phyloP scores from a whole-genome alignment of 92 coral and sea anemone species.

The Porites rus region DNA sequence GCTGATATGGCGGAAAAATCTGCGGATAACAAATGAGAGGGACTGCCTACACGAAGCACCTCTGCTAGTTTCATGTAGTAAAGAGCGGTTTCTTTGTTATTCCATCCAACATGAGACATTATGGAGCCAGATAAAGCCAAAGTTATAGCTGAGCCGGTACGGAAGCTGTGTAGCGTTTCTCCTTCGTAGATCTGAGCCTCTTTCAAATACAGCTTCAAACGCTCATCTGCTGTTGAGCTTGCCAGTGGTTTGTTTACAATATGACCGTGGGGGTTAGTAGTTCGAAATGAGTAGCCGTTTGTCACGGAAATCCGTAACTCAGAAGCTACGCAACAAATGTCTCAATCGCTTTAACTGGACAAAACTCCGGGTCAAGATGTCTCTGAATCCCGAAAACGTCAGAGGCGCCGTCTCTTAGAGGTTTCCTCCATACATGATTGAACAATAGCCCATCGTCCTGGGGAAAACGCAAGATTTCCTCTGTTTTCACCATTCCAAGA shows the following conservation, averaged over 20 bases:
- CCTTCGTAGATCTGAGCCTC: slow-evolving; percentile 61
- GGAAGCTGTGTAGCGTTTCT: slow-evolving; percentile 60
- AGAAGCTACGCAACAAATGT: slow-evolving; percentile 57
- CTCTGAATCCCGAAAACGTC: slow-evolving; percentile 41
- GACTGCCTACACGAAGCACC: slow-evolving; percentile 49
- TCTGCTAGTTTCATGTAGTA: slow-evolving; percentile 63
- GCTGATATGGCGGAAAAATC: neutral
- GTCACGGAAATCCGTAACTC: slow-evolving; percentile 46
- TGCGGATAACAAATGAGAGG: slow-evolving; percentile 49
- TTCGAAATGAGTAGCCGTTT: neutral
- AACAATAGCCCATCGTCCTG: too few relatives aligned
- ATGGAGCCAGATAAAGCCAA: slow-evolving; percentile 58
- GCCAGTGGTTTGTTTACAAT: neutral
- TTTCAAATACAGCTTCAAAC: slow-evolving; percentile 25
- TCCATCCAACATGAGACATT: slow-evolving; percentile 73
- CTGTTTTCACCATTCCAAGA: neutral
- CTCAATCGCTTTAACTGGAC: slow-evolving; percentile 54
- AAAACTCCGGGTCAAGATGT: slow-evolving; percentile 7
- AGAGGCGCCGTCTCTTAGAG: slow-evolving; percentile 44
- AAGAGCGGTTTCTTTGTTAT: slow-evolving; percentile 18
- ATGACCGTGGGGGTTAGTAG: neutral
- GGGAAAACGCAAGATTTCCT: too few relatives aligned
- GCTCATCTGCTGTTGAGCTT: neutral
- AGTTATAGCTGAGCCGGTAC: slow-evolving; percentile 61
- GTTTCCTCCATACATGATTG: slow-evolving; percentile 43